Base-by-base conservation (phyloP, 2,888 invertebrate species). In the Melolontha melolontha region DNA sequence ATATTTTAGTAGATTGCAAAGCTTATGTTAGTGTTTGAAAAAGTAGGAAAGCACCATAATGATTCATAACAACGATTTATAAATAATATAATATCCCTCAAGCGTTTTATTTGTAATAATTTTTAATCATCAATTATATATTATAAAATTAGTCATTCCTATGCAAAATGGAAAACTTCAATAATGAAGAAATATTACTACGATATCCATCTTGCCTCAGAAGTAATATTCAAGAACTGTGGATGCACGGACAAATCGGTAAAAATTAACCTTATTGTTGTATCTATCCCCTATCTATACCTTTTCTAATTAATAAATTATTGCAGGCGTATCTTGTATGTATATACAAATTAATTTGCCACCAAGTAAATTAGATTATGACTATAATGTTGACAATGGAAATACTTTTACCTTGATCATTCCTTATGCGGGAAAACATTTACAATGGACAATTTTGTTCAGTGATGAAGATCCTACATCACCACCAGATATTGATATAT, bases 401-500 rank as follows among this genome's bases (percentile, higher is more conserved):
- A 68, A 73, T 27, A 65, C 90, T 75, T 90, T 91, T 76, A 85
- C 87, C 47, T 77, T 92, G 55, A 85, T 87, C 14, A 85, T 93
- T 63, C 92, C 92, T 0, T 92, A 90, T 79, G 92, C 91, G 69
- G 90, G 89, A 1, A 88, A 87, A 72, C 85, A 84, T 69, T 79
- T 92, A 4, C 86, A 86, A 73, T 92, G 92, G 91, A 90, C 91
- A 77, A 84, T 92, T 11, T 83, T 91, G 68, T 92, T 93, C 81
- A 89, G 91, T 78, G 82, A 81, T 11, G 79, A 82, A 57, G 78
- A 81, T 70, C 72, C 76, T 29, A 68, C 66, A 10, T 88, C 89
- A 76, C 89, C 92, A 5, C 92, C 93, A 0, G 92, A 93, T 79
- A 92, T 93, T 78, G 86, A 90, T 75, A 92, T 92, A 80, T 87